Evolutionary conservation across 2,113 vertebrate species (phyloP).

Genomic region (Caracal caracal): DNA sequence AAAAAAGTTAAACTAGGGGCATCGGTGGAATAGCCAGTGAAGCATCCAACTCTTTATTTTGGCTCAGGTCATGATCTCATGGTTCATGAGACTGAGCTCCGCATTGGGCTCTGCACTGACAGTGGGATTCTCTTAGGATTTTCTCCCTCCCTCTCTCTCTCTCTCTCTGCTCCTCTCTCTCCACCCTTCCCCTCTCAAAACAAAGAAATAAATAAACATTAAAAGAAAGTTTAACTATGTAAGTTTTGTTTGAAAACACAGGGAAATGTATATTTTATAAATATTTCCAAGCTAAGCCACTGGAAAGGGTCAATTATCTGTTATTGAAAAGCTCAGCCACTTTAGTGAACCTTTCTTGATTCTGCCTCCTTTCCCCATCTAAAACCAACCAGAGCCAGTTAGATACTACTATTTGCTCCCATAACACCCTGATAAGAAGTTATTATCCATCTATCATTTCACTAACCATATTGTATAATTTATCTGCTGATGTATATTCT

Average conservation of each 20-base stretch:
- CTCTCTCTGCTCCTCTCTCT: too few relatives aligned
- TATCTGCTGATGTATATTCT: background rate
- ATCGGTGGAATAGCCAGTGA: too few relatives aligned
- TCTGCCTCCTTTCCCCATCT: background rate
- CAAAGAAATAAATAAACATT: too few relatives aligned
- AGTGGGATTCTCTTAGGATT: too few relatives aligned
- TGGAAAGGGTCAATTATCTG: background rate
- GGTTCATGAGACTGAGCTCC: too few relatives aligned
- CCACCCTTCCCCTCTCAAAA: too few relatives aligned
- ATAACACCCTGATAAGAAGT: background rate
- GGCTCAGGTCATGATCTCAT: too few relatives aligned
- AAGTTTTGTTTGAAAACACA: background rate
- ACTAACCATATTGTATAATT: background rate
- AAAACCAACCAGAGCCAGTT: background rate
- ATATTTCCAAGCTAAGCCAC: slow-evolving; percentile 18
- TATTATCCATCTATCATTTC: background rate
- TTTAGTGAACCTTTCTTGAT: background rate
- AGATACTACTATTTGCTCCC: background rate
- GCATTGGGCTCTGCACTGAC: too few relatives aligned
- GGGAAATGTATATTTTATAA: background rate
- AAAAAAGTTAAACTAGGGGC: background rate
- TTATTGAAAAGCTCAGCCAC: background rate
- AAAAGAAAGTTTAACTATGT: background rate
- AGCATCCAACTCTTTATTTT: too few relatives aligned
- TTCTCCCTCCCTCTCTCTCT: too few relatives aligned